phyloP scores from a whole-genome alignment of 2,797 vertebrate species.

The Neoniphon sammara region DNA sequence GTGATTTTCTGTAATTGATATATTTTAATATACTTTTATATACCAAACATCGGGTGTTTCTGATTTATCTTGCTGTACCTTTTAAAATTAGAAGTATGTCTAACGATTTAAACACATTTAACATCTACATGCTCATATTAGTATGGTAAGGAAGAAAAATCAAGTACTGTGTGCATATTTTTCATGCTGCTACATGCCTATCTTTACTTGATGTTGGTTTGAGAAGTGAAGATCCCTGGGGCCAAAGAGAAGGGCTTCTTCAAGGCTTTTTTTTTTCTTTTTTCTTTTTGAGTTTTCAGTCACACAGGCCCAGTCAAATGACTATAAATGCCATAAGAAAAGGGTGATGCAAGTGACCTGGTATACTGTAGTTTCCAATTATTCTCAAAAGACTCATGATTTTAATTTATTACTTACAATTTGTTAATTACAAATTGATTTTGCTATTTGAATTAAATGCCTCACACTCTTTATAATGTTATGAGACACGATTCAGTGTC shows the following conservation, averaged over 20 bases:
- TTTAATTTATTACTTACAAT: background rate
- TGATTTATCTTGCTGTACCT: background rate
- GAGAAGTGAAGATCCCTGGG: constrained; percentile 74
- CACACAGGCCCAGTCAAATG: constrained; percentile 53
- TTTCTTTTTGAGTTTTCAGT: constrained; percentile 46
- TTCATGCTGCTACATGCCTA: constrained; percentile 85
- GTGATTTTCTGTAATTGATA: background rate
- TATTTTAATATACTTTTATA: background rate
- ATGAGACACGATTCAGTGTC: too few species aligned
- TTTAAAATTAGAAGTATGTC: constrained; percentile 8
- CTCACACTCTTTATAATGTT: too few species aligned
- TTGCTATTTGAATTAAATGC: background rate
- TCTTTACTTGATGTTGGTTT: constrained; percentile 74
- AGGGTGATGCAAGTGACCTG: constrained; percentile 36
- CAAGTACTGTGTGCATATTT: constrained; percentile 83
- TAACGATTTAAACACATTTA: constrained; percentile 37
- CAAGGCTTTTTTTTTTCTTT: constrained; percentile 42
- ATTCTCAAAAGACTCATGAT: background rate
- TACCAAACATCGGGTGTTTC: constrained; percentile 1
- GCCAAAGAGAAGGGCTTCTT: constrained; percentile 71
- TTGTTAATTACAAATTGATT: background rate
- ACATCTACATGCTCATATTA: constrained; percentile 49
- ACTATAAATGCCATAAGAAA: constrained; percentile 25
- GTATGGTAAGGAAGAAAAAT: constrained; percentile 64
- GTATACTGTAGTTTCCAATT: background rate